phyloP scores from a whole-genome alignment of 2,888 invertebrate genomes.

The Celastrina argiolus region DNA sequence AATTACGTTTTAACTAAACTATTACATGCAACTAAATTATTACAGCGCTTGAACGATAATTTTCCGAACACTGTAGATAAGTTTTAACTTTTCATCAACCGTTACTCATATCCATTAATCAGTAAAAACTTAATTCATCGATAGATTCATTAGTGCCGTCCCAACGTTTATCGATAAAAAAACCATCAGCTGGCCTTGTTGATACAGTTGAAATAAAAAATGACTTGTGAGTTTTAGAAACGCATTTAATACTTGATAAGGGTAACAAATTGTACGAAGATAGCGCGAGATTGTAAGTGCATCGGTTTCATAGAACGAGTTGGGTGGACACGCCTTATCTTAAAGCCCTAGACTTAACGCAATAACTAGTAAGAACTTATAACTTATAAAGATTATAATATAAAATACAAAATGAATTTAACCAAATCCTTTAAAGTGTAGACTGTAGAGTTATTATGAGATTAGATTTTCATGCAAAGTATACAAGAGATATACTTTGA shows the following conservation, averaged over 20 bases:
- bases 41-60: no score
- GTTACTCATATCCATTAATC: neutral
- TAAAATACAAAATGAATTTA: no score
- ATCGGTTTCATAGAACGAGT: conserved; percentile 62
- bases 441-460: no score
- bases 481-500: no score
- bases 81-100: neutral
- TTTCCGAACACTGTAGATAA: no score
- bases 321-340: conserved; percentile 12
- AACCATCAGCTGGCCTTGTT: conserved; percentile 39
- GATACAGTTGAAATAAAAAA: conserved; percentile 69
- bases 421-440: no score
- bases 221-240: conserved; percentile 64
- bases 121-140: neutral
- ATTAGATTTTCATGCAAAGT: no score
- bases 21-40: no score
- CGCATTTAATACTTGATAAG: conserved; percentile 77
- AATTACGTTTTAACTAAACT: no score
- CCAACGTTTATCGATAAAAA: conserved; percentile 7
- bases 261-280: conserved; percentile 78
- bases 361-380: neutral
- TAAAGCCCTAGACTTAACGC: no score
- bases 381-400: neutral
- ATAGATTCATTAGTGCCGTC: neutral
- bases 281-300: conserved; percentile 77